phyloP scores from a whole-genome alignment of 2,113 vertebrate genomes.

The Ictalurus punctatus region DNA sequence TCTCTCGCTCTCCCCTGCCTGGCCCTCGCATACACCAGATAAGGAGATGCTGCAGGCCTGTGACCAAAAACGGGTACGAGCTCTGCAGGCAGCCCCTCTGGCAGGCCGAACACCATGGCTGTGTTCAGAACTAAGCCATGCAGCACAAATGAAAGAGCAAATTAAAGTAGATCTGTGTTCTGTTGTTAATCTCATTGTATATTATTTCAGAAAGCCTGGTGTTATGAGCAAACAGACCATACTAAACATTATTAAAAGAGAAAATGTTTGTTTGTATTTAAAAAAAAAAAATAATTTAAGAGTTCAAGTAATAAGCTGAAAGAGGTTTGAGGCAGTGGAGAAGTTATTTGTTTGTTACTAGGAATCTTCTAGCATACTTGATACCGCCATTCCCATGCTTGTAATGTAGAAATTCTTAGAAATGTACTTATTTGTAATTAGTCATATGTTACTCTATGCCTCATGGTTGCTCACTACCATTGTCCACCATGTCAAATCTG shows the following conservation, averaged over 20 bases:
- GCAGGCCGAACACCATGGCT: conserved; percentile 17
- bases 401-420: neutral
- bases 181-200: conserved; percentile 44
- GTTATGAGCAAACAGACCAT: neutral
- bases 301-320: neutral
- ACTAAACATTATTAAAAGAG: neutral
- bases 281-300: neutral
- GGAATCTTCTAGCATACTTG: neutral
- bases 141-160: conserved; percentile 36
- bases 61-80: conserved; percentile 53
- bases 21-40: conserved; percentile 46
- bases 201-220: conserved; percentile 28
- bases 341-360: neutral
- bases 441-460: neutral
- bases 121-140: conserved; percentile 35
- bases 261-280: neutral
- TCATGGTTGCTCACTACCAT: neutral
- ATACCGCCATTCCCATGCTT: neutral
- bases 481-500: neutral
- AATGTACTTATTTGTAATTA: neutral
- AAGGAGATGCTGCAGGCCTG: conserved; percentile 47
- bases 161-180: conserved; percentile 40
- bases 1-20: conserved; percentile 57
- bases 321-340: neutral
- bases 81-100: conserved; percentile 33